Evolutionary conservation across 2,888 invertebrate species (phyloP).

Genomic region (Lasioglossum morio): DNA sequence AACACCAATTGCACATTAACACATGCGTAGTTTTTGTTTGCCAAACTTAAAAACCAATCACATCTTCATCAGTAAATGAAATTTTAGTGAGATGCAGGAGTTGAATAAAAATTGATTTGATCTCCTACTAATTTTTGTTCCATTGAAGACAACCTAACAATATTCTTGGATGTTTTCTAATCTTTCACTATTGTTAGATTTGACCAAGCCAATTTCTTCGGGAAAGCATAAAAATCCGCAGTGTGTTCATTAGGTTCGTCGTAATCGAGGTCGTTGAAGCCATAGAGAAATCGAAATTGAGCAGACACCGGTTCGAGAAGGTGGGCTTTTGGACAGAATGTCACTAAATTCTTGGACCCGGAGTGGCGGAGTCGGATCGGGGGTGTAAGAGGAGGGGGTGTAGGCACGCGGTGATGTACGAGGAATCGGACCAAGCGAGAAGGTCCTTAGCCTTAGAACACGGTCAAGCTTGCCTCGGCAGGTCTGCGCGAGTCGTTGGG

Average conservation of each 20-base stretch:
- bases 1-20: too few relatives aligned
- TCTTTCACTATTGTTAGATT: too few relatives aligned
- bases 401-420: slow-evolving; percentile 2
- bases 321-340: neutral
- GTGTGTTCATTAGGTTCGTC: neutral
- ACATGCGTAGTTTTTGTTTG: too few relatives aligned
- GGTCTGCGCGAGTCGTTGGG: slow-evolving; percentile 1
- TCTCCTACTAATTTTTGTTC: too few relatives aligned
- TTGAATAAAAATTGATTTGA: too few relatives aligned
- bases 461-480: slow-evolving; percentile 32
- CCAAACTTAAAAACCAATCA: too few relatives aligned
- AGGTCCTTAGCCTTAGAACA: slow-evolving; percentile 54
- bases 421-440: slow-evolving; percentile 26
- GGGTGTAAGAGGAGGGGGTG: neutral
- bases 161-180: too few relatives aligned
- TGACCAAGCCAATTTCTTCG: too few relatives aligned
- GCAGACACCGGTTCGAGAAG: neutral
- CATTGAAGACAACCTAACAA: too few relatives aligned
- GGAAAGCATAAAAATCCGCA: too few relatives aligned
- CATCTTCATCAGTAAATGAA: too few relatives aligned
- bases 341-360: neutral
- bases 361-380: neutral
- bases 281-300: neutral
- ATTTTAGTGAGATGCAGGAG: too few relatives aligned
- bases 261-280: neutral